Percentiles rank a stretch among this genome's conserved stretches.
Conservation (phyloP, 2,797 vertebrate species). For the Phoeniculus purpureus region DNA sequence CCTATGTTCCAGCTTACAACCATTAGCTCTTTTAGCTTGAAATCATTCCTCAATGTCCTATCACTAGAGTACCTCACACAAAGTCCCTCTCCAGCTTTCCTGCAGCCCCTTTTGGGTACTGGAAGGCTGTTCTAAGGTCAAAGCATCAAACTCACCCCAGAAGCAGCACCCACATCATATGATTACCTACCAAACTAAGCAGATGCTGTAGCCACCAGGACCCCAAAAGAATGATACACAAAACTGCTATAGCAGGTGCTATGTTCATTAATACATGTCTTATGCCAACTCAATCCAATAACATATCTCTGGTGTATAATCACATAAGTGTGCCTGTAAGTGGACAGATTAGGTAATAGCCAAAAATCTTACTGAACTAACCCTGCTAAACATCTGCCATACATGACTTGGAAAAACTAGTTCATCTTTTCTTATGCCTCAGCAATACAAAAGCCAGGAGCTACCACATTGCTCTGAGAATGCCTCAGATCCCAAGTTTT, state of each 20-base stretch:
- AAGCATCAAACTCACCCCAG: too few relatives aligned
- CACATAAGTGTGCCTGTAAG: not conserved
- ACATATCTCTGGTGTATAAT: rapidly evolving
- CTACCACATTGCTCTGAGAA: rapidly evolving
- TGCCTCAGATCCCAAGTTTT: rapidly evolving
- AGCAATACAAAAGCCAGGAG: not conserved
- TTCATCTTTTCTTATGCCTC: not conserved
- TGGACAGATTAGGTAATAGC: rapidly evolving
- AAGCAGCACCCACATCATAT: rapidly evolving
- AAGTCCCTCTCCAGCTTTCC: too few relatives aligned
- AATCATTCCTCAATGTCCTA: too few relatives aligned
- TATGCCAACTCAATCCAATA: rapidly evolving
- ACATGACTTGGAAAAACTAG: not conserved
- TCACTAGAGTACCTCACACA: too few relatives aligned
- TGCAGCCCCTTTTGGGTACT: too few relatives aligned
- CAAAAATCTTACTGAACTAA: not conserved
- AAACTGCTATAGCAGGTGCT: not conserved
- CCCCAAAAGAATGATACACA: too few relatives aligned
- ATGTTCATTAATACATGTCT: too few relatives aligned
- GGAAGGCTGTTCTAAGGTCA: too few relatives aligned
- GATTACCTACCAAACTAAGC: rapidly evolving
- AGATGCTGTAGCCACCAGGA: not conserved
- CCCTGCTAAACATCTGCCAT: rapidly evolving
- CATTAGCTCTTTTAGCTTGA: too few relatives aligned
- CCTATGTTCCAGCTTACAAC: too few relatives aligned